Percentiles rank a stretch among this genome's conserved stretches.
phyloP scores from a whole-genome alignment of 2,113 vertebrate genomes.

The Poecilia latipinna region DNA sequence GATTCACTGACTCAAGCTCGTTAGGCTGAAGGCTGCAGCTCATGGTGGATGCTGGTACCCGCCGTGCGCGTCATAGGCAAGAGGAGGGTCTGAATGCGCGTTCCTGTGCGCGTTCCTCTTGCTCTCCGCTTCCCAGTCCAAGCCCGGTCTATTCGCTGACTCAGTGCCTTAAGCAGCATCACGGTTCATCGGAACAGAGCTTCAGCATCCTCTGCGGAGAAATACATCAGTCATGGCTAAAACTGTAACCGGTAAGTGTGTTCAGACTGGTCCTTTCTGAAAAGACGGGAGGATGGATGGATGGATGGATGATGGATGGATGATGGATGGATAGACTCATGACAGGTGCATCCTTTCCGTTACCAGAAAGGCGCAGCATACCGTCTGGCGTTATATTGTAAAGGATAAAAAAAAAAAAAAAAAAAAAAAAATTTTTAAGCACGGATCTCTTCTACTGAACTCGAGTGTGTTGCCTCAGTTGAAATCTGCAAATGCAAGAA shows the following conservation, averaged over 20 bases:
- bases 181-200: conserved; percentile 63
- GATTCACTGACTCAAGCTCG: background rate
- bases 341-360: background rate
- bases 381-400: background rate
- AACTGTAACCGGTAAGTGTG: conserved; percentile 78
- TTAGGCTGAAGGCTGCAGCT: background rate
- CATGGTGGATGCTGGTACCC: background rate
- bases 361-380: background rate
- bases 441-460: background rate
- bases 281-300: conserved; percentile 8
- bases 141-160: conserved; percentile 71
- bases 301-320: background rate
- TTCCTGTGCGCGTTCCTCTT: conserved; percentile 57
- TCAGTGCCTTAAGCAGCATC: conserved; percentile 79
- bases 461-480: conserved; percentile 19
- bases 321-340: too few species aligned
- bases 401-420: background rate
- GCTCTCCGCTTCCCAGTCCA: conserved; percentile 46
- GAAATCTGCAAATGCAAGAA: background rate
- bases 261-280: background rate
- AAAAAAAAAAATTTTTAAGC: background rate
- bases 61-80: conserved; percentile 36
- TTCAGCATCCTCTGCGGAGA: conserved; percentile 62
- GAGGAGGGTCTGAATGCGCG: conserved; percentile 67
- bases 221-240: conserved; percentile 79